Evolutionary conservation across 2,888 invertebrate genomes (phyloP).

Genomic region (Heteromyza rotundicornis): DNA sequence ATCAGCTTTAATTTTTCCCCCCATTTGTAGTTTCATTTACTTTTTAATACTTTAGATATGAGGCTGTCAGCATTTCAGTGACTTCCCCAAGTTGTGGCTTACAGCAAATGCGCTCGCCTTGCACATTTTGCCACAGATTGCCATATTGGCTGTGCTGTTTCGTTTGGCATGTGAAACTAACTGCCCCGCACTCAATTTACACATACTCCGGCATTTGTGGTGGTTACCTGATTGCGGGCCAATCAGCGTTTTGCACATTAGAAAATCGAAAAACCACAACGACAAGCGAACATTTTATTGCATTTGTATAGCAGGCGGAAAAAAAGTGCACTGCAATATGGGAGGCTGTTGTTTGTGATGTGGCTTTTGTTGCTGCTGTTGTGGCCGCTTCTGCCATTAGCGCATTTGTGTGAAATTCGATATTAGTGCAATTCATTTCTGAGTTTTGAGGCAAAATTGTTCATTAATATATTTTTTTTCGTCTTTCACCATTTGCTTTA

Average conservation of each 20-base stretch:
- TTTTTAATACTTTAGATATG: no score
- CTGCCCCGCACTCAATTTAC: neutral
- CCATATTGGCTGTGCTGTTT: no score
- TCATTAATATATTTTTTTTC: neutral
- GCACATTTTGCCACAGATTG: no score
- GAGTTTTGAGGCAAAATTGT: neutral
- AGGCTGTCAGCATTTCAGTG: no score
- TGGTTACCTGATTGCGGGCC: constrained; percentile 40
- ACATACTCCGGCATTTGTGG: neutral
- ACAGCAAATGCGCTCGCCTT: no score
- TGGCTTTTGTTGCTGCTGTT: constrained; percentile 25
- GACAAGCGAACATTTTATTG: constrained; percentile 19
- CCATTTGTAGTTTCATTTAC: no score
- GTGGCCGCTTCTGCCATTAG: constrained; percentile 44
- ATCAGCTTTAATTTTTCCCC: no score
- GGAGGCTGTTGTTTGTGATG: constrained; percentile 20
- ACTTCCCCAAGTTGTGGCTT: no score
- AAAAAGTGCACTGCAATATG: constrained; percentile 32
- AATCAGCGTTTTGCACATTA: constrained; percentile 56
- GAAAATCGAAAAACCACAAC: constrained; percentile 30
- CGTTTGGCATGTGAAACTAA: no score
- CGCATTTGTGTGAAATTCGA: constrained; percentile 53
- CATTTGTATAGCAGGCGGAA: constrained; percentile 2
- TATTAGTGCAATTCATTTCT: constrained; percentile 53
- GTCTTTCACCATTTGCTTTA: neutral